Conservation (phyloP, 1,140 invertebrate species). For the Zophobas morio region DNA sequence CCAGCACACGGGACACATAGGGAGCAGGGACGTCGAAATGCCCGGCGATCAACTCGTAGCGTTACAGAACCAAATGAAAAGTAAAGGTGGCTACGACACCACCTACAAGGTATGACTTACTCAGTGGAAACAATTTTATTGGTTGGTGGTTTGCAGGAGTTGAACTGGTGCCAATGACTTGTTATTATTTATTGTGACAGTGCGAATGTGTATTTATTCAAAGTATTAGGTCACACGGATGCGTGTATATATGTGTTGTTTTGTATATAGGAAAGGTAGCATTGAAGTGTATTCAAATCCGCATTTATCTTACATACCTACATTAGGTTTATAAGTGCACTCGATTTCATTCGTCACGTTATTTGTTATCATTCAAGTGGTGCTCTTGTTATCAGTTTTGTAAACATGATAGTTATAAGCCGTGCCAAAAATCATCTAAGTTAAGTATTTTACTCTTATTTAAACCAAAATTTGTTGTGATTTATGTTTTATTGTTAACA, state of each 20-base stretch:
- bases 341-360: constrained; percentile 30
- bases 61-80: constrained; percentile 81
- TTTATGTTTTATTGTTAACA: constrained; percentile 19
- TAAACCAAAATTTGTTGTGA: constrained; percentile 38
- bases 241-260: constrained; percentile 34
- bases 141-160: background rate
- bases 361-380: constrained; percentile 41
- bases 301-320: constrained; percentile 27
- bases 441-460: constrained; percentile 34
- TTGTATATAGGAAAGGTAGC: constrained; percentile 29
- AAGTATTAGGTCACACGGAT: constrained; percentile 39
- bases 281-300: constrained; percentile 21
- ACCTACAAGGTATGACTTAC: constrained; percentile 65
- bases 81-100: constrained; percentile 82
- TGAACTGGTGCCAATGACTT: constrained; percentile 61
- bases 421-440: constrained; percentile 31
- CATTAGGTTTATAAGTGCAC: constrained; percentile 10
- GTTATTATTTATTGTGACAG: constrained; percentile 45
- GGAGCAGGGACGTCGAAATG: constrained; percentile 80
- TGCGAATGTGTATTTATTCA: constrained; percentile 18
- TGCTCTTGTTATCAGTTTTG: constrained; percentile 39
- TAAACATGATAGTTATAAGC: constrained; percentile 18
- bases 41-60: constrained; percentile 75
- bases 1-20: constrained; percentile 85
- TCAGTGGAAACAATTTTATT: constrained; percentile 7